A percentile compares a stretch with the other conserved stretches of the same genome.
Conservation (phyloP, 2,113 vertebrate genomes). For the Lepus europaeus region DNA sequence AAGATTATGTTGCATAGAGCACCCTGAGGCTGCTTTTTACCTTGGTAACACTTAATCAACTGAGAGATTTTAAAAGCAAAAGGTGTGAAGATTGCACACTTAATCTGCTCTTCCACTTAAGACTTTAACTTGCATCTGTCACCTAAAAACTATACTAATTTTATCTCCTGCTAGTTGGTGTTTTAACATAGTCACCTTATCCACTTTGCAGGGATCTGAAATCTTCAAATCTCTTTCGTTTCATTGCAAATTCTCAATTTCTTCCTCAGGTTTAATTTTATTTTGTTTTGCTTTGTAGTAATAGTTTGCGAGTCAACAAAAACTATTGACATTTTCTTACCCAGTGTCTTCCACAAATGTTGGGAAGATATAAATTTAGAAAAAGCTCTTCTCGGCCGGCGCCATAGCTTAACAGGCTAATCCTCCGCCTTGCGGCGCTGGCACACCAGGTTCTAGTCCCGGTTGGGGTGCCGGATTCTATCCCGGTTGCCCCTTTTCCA, state of each 20-base stretch:
- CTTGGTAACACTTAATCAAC: background rate
- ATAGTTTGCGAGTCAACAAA: background rate
- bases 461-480: too few relatives aligned
- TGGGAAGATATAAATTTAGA: background rate
- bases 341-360: background rate
- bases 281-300: background rate
- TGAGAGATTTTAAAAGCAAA: background rate
- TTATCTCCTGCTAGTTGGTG: background rate
- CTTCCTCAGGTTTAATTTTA: background rate
- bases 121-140: conserved; percentile 8
- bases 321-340: background rate
- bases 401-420: too few relatives aligned
- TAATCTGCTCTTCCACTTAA: background rate
- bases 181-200: background rate
- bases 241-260: background rate
- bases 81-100: background rate
- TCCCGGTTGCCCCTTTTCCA: too few relatives aligned
- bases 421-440: too few relatives aligned
- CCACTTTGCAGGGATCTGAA: background rate
- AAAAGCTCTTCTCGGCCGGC: background rate
- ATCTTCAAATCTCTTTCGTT: background rate
- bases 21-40: background rate
- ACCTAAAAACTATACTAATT: background rate
- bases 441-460: too few relatives aligned
- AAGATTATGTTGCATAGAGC: background rate